Evolutionary conservation across 2,113 vertebrate genomes (phyloP).

Genomic region (Antennarius striatus): DNA sequence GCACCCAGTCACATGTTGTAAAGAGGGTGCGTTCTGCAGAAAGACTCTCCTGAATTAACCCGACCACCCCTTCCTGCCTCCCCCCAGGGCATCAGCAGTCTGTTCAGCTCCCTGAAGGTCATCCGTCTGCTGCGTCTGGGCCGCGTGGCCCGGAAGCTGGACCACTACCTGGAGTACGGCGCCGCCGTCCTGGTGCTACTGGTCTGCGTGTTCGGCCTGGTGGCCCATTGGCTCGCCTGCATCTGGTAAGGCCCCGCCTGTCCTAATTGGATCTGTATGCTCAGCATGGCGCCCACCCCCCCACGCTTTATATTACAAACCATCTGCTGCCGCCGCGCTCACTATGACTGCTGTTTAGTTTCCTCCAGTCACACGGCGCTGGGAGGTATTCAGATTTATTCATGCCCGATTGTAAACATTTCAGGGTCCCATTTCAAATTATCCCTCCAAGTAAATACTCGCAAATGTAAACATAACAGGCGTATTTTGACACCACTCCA

Average conservation of each 20-base stretch:
- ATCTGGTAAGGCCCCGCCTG: constrained; percentile 83
- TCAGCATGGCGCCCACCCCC: neutral
- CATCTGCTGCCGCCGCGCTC: constrained; percentile 31
- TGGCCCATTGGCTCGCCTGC: constrained; percentile 97
- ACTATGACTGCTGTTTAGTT: neutral
- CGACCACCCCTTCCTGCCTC: neutral
- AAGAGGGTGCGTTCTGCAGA: neutral
- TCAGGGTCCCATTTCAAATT: neutral
- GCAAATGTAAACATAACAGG: neutral
- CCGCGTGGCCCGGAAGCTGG: constrained; percentile 93
- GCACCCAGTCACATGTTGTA: no score
- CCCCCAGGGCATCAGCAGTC: constrained; percentile 92
- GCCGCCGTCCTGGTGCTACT: constrained; percentile 93
- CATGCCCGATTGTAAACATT: neutral
- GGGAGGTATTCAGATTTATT: neutral
- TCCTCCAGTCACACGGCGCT: neutral
- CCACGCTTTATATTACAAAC: constrained; percentile 4
- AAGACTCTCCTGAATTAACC: neutral
- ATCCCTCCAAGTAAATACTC: neutral
- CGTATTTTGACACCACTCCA: neutral
- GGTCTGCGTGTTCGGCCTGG: constrained; percentile 96
- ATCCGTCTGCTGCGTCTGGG: constrained; percentile 93
- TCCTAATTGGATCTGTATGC: constrained; percentile 34
- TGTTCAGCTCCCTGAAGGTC: constrained; percentile 98
- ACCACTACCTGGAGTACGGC: constrained; percentile 96